phyloP scores from a whole-genome alignment of 2,797 vertebrate genomes.

The Rhinophrynus dorsalis region DNA sequence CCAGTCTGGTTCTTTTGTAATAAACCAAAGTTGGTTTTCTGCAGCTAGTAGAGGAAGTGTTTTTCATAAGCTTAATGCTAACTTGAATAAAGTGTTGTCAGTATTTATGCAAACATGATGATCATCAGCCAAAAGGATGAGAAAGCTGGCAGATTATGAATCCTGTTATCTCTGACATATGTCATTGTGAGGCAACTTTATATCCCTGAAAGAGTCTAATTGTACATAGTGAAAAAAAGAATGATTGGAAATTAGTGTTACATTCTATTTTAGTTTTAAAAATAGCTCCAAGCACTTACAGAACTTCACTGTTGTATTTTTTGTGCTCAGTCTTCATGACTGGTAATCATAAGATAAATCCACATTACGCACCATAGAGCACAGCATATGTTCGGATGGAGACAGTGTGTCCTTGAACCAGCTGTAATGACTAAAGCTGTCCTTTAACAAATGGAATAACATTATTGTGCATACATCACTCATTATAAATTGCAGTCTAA shows the following conservation, averaged over 20 bases:
- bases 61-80: not conserved
- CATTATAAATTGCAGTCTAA: too few relatives aligned
- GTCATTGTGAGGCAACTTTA: conserved; percentile 2
- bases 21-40: conserved; percentile 25
- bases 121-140: conserved; percentile 22
- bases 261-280: not conserved
- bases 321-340: not conserved
- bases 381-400: conserved; percentile 1
- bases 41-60: not conserved
- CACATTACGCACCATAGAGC: conserved; percentile 1
- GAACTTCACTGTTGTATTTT: not conserved
- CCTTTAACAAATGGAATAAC: not conserved
- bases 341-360: conserved; percentile 11
- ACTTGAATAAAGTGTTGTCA: conserved; percentile 9
- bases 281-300: not conserved
- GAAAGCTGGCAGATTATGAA: conserved; percentile 16
- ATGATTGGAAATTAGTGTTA: not conserved
- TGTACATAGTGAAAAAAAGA: not conserved
- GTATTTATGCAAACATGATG: conserved; percentile 1
- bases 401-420: conserved; percentile 6
- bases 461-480: too few relatives aligned
- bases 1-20: conserved; percentile 31
- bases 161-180: not conserved
- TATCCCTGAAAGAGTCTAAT: not conserved
- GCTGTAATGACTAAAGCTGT: not conserved